Conservation (phyloP, 2,113 vertebrate species). For the Vombatus ursinus region DNA sequence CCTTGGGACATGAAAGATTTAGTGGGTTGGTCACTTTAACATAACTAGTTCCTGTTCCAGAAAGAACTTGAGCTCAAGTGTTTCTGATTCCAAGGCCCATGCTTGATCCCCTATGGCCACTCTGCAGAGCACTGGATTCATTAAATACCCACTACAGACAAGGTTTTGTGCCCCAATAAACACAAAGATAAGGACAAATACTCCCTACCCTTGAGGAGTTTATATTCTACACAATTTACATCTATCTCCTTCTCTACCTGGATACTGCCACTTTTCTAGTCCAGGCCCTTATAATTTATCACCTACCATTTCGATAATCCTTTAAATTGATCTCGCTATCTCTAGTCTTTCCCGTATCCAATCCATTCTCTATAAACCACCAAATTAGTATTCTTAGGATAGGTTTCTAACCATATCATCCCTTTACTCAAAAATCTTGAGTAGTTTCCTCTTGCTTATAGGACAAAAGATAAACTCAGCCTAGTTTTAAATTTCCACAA, state of each 20-base stretch:
- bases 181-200: neutral
- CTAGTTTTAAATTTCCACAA: neutral
- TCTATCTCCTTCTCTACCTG: neutral
- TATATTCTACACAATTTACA: neutral
- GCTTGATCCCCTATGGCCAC: too few species aligned
- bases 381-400: neutral
- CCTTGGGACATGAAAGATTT: neutral
- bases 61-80: neutral
- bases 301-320: neutral
- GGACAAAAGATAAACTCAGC: neutral
- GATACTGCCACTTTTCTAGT: too few species aligned
- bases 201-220: neutral
- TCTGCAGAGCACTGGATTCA: neutral
- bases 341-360: neutral
- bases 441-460: neutral
- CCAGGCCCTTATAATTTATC: neutral
- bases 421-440: neutral
- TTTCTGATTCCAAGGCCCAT: neutral
- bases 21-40: neutral
- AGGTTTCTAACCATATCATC: neutral
- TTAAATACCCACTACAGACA: neutral
- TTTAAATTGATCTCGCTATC: neutral
- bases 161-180: neutral
- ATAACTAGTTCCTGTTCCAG: neutral
- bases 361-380: neutral